phyloP scores from a whole-genome alignment of 2,797 vertebrate species.

The Heteromormyrus szaboi region DNA sequence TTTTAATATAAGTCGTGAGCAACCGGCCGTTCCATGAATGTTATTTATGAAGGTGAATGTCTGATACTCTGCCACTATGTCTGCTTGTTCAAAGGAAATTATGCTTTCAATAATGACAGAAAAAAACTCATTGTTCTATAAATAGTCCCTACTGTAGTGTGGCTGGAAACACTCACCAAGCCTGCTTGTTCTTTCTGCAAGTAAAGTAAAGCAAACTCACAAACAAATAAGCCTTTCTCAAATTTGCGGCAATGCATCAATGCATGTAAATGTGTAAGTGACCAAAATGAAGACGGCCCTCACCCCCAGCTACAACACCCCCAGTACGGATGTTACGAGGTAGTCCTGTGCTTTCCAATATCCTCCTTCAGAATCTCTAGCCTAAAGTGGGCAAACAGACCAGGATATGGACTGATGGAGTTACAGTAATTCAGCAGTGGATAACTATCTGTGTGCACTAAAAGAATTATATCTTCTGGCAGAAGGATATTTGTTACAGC shows the following conservation, averaged over 20 bases:
- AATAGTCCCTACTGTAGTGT: background rate
- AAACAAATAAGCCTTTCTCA: background rate
- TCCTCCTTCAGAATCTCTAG: background rate
- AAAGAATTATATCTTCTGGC: background rate
- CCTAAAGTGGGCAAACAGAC: background rate
- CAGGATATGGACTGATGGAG: background rate
- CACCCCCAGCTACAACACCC: background rate
- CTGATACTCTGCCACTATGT: background rate
- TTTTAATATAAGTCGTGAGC: background rate
- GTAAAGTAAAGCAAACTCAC: background rate
- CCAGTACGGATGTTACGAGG: background rate
- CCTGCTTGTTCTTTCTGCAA: background rate
- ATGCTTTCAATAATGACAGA: background rate
- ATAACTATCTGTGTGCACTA: background rate
- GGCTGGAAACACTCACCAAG: background rate
- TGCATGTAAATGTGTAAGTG: background rate
- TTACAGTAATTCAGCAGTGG: background rate
- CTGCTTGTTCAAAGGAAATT: background rate
- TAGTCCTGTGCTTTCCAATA: background rate
- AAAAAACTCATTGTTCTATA: background rate
- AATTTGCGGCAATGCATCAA: background rate
- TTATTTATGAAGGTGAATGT: constrained; percentile 1
- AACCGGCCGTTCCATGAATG: background rate
- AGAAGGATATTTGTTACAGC: background rate
- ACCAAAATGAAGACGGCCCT: background rate